Evolutionary conservation across 2,888 invertebrate genomes (phyloP).

Genomic region (Sylvicola fuscatus): DNA sequence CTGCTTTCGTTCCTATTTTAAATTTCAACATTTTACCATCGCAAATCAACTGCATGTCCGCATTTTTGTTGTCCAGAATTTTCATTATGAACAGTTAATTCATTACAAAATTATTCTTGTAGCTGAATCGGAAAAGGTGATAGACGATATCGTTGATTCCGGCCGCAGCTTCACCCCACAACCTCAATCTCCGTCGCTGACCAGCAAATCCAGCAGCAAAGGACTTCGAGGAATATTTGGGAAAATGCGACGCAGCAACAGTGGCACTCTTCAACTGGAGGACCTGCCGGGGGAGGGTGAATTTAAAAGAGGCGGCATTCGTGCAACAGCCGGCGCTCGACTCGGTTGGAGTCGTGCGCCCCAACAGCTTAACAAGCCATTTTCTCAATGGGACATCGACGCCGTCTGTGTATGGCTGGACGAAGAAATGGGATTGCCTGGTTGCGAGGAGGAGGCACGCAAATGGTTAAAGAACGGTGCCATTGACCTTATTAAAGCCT

Average conservation of each 20-base stretch:
- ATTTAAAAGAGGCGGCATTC: slow-evolving; percentile 46
- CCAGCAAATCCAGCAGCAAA: slow-evolving; percentile 24
- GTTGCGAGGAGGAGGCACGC: slow-evolving; percentile 58
- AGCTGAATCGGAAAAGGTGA: slow-evolving; percentile 42
- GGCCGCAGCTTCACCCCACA: slow-evolving; percentile 23
- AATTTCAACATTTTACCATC: too few species aligned
- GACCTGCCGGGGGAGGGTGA: slow-evolving; percentile 33
- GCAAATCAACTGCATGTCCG: too few species aligned
- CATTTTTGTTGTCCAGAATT: background rate
- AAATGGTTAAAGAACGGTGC: slow-evolving; percentile 67
- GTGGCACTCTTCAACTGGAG: slow-evolving; percentile 36
- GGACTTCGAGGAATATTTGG: slow-evolving; percentile 46
- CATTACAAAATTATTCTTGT: slow-evolving; percentile 5
- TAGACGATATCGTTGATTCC: slow-evolving; percentile 22
- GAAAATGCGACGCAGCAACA: slow-evolving; percentile 44
- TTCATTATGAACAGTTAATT: background rate
- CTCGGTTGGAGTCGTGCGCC: slow-evolving; percentile 34
- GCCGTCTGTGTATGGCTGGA: slow-evolving; percentile 67
- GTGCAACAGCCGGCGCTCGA: slow-evolving; percentile 52
- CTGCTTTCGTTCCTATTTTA: too few species aligned
- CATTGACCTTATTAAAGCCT: slow-evolving; percentile 52
- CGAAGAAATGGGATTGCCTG: slow-evolving; percentile 38
- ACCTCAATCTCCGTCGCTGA: slow-evolving; percentile 25
- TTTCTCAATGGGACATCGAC: slow-evolving; percentile 61
- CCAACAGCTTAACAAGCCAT: slow-evolving; percentile 26